Evolutionary conservation across 2,888 invertebrate genomes (phyloP).

Genomic region (Timandra comae): DNA sequence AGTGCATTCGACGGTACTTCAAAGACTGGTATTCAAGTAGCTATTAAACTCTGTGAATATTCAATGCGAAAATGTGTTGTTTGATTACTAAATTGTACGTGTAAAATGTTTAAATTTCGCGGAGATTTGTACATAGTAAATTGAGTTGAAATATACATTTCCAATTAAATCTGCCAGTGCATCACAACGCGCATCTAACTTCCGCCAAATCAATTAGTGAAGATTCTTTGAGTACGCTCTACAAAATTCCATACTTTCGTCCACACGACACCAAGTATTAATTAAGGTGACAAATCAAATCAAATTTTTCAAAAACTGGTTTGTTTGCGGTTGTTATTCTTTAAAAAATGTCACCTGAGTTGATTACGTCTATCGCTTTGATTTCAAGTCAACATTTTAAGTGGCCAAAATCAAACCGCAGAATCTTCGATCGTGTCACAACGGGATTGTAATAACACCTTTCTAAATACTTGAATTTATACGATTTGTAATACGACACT

Average conservation of each 20-base stretch:
- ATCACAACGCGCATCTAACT: too few species aligned
- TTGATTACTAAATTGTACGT: conserved; percentile 8
- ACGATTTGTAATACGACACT: conserved; percentile 20
- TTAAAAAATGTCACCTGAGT: conserved; percentile 14
- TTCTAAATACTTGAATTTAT: conserved; percentile 18
- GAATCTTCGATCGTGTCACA: conserved; percentile 16
- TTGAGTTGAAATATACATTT: too few species aligned
- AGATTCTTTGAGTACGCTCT: too few species aligned
- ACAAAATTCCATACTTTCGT: too few species aligned
- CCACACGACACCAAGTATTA: too few species aligned
- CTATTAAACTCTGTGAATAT: conserved; percentile 4
- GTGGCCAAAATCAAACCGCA: conserved; percentile 23
- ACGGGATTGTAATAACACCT: conserved; percentile 18
- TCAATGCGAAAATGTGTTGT: conserved; percentile 6
- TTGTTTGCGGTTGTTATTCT: conserved; percentile 6
- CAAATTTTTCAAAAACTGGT: conserved; percentile 7
- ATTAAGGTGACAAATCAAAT: too few species aligned
- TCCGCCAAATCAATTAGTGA: too few species aligned
- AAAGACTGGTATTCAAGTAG: conserved; percentile 13
- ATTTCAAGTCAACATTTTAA: conserved; percentile 15
- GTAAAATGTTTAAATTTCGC: too few species aligned
- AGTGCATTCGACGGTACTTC: conserved; percentile 18
- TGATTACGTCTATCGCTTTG: conserved; percentile 13
- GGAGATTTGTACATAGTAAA: too few species aligned
- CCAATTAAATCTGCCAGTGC: too few species aligned